A percentile compares a stretch with the other conserved stretches of the same genome.
phyloP scores from a whole-genome alignment of 2,113 vertebrate species.

The Brachypodius melanocephalos region DNA sequence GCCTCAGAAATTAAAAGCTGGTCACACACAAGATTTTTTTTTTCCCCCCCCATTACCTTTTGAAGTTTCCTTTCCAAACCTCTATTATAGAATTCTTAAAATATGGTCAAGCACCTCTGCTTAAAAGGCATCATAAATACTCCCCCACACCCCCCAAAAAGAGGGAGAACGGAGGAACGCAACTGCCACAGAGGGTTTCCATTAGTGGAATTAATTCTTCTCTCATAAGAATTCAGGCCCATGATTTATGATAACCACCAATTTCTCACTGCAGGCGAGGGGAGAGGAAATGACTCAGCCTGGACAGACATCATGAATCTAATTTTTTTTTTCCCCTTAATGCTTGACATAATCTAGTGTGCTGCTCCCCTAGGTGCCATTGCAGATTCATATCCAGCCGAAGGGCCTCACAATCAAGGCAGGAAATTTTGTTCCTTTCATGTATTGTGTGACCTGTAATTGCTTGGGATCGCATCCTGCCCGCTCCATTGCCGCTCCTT shows the following conservation, averaged over 20 bases:
- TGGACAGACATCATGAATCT: slow-evolving; percentile 64
- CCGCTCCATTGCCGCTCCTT: not conserved
- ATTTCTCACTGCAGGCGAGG: slow-evolving; percentile 64
- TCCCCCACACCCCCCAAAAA: not conserved
- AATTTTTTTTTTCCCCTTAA: slow-evolving; percentile 17
- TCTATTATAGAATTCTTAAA: not conserved
- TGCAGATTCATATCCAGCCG: slow-evolving; percentile 57
- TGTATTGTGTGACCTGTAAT: slow-evolving; percentile 46
- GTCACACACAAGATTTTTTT: not conserved
- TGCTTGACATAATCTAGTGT: slow-evolving; percentile 49
- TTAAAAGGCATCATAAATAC: slow-evolving; percentile 37
- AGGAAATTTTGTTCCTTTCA: slow-evolving; percentile 52
- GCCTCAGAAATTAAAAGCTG: not conserved
- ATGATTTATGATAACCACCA: slow-evolving; percentile 69
- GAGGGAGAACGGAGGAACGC: not conserved
- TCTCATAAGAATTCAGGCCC: slow-evolving; percentile 61
- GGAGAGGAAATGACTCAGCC: slow-evolving; percentile 70
- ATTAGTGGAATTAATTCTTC: slow-evolving; percentile 74
- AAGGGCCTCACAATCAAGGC: slow-evolving; percentile 52
- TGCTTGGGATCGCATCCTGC: slow-evolving; percentile 51
- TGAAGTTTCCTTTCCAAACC: not conserved
- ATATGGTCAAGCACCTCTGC: not conserved
- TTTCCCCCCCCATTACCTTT: not conserved
- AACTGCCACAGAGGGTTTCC: slow-evolving; percentile 61
- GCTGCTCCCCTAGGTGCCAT: slow-evolving; percentile 50